Evolutionary conservation across 2,888 invertebrate species (phyloP).

Genomic region (Cerceris ruficornis): DNA sequence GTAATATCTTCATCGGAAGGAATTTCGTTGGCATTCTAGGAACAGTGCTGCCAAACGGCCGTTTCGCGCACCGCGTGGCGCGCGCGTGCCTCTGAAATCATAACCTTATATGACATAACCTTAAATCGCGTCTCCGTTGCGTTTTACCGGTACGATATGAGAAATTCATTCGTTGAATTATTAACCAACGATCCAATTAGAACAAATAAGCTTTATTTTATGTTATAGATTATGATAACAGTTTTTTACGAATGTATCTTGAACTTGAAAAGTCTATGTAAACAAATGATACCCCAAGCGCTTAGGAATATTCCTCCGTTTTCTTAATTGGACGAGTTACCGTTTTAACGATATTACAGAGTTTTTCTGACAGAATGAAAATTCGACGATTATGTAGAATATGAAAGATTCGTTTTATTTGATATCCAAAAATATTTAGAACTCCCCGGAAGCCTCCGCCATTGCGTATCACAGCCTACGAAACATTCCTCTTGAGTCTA

Average conservation of each 20-base stretch:
- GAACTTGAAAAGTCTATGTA: no score
- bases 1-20: neutral
- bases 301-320: no score
- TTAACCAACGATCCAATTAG: no score
- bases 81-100: constrained; percentile 29
- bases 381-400: no score
- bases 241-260: no score
- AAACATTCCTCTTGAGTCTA: constrained; percentile 41
- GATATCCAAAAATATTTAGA: neutral
- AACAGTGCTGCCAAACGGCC: constrained; percentile 24
- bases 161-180: neutral
- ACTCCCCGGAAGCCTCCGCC: neutral
- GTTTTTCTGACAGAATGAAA: no score
- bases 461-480: constrained; percentile 18
- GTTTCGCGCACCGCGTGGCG: constrained; percentile 11
- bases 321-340: no score
- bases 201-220: no score
- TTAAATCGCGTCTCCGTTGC: constrained; percentile 5
- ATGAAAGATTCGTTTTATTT: neutral
- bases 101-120: constrained; percentile 40
- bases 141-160: constrained; percentile 18
- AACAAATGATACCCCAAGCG: no score
- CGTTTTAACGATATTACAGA: no score
- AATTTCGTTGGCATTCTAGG: neutral
- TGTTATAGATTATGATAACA: no score